Conservation (phyloP, 1,140 invertebrate genomes). For the Sitophilus oryzae region DNA sequence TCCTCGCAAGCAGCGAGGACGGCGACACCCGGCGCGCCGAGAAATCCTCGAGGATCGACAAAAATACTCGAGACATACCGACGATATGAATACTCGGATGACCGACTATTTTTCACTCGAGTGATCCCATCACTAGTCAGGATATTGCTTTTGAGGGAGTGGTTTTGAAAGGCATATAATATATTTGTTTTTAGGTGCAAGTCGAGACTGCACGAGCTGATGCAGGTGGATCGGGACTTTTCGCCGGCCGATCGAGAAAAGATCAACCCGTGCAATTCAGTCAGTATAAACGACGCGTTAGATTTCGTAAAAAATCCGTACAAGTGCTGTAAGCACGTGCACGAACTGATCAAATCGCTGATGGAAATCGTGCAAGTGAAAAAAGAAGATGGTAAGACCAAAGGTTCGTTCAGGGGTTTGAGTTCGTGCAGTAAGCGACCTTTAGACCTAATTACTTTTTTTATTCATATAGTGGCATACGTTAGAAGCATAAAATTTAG, state of each 20-base stretch:
- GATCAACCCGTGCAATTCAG: conserved; percentile 85
- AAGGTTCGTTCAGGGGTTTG: conserved; percentile 50
- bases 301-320: conserved; percentile 96
- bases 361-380: conserved; percentile 80
- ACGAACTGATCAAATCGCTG: conserved; percentile 78
- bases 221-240: conserved; percentile 88
- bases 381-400: conserved; percentile 81
- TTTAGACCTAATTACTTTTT: no score
- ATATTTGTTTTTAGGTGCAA: conserved; percentile 83
- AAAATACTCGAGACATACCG: no score
- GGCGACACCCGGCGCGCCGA: no score
- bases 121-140: no score
- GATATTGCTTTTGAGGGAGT: no score
- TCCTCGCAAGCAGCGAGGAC: no score
- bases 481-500: no score
- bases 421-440: background rate
- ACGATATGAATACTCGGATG: no score
- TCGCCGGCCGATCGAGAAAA: conserved; percentile 74
- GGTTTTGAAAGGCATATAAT: no score
- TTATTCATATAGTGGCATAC: no score
- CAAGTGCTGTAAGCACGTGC: conserved; percentile 85
- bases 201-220: conserved; percentile 84
- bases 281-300: conserved; percentile 82
- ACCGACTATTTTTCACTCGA: no score
- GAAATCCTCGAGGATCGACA: no score